Conservation (phyloP, 2,113 vertebrate species). For the Calyptommatus sinebrachiatus region DNA sequence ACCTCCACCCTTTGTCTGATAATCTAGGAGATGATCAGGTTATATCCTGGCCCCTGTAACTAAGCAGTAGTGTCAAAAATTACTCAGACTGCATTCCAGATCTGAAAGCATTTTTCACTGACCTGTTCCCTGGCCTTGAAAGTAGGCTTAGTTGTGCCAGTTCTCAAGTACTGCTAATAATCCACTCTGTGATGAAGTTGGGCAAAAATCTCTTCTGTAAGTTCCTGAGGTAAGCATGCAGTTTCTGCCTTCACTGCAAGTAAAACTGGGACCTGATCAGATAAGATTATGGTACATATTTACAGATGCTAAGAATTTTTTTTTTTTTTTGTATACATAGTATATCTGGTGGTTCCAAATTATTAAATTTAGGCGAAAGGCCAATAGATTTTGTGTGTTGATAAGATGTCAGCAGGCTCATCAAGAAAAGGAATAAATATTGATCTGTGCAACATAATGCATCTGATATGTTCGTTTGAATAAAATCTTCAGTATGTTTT, state of each 20-base stretch:
- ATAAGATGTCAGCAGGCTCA: background rate
- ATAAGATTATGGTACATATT: background rate
- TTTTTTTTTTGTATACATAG: background rate
- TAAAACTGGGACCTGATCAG: background rate
- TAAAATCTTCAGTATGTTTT: slow-evolving; percentile 14
- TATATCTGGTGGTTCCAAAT: background rate
- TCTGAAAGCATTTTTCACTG: no score
- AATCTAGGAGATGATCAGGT: no score
- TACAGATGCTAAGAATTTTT: background rate
- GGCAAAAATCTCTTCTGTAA: no score
- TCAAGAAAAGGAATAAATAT: background rate
- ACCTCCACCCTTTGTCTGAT: no score
- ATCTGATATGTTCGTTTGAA: background rate
- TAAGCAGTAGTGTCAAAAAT: no score
- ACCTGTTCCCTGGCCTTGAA: no score
- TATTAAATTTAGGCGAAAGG: background rate
- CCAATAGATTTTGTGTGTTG: background rate
- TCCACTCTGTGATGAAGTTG: no score
- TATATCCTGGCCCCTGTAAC: no score
- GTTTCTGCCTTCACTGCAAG: background rate
- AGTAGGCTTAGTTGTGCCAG: no score
- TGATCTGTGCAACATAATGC: background rate
- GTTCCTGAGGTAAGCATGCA: no score
- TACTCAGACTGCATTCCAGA: no score
- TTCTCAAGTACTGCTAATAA: no score